These are phyloP conservation scores for Hydrolagus affinis DNA, from an alignment of 2,113 vertebrate genomes.

Conservation along the genomic window DNA sequence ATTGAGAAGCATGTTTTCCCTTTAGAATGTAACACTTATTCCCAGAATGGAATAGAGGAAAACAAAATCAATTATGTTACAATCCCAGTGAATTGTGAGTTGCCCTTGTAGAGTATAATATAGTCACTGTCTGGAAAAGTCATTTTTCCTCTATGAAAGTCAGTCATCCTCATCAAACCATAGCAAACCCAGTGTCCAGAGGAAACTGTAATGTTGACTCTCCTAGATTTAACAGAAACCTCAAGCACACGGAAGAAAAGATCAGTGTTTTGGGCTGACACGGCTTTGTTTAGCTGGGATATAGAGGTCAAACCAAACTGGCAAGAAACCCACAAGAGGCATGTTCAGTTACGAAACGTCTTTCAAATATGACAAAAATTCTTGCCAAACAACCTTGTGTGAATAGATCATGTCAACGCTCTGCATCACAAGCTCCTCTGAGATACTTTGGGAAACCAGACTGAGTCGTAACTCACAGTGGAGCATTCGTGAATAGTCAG, in stretches of 20 bases:
- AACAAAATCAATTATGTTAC: not conserved
- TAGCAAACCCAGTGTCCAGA: not conserved
- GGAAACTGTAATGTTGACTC: not conserved
- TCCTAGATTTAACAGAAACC: slow-evolving; percentile 5
- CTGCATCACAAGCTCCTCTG: no score
- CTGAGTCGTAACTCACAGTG: no score
- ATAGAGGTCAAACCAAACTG: not conserved
- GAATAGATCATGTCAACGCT: not conserved
- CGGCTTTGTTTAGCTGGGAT: not conserved
- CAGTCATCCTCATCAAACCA: not conserved
- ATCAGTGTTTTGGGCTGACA: not conserved
- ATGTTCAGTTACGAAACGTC: not conserved
- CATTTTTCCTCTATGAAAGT: not conserved
- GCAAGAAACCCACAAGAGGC: not conserved
- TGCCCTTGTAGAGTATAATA: not conserved
- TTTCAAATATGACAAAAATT: not conserved
- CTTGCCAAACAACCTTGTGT: not conserved
- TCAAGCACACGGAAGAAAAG: slow-evolving; percentile 15
- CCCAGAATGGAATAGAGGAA: not conserved
- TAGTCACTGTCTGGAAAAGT: not conserved
- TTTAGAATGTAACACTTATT: not conserved
- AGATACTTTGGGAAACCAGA: no score
- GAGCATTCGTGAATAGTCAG: no score
- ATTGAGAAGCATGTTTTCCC: not conserved
- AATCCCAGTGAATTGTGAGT: not conserved